phyloP scores from a whole-genome alignment of 2,888 invertebrate genomes.

The Ophioninae sp. region DNA sequence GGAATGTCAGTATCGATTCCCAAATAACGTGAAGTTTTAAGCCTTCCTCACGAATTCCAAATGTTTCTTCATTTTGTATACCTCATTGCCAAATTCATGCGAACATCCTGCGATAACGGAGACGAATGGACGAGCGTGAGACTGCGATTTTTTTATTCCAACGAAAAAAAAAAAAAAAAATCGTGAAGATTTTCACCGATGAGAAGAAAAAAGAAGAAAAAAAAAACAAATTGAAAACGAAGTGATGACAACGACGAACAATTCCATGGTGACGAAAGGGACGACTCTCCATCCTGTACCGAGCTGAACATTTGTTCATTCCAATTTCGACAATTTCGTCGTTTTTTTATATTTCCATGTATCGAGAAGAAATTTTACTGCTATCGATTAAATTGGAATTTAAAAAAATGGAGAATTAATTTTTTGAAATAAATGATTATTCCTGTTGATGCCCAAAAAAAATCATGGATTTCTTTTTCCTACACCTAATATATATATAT shows the following conservation, averaged over 20 bases:
- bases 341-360: neutral
- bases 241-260: neutral
- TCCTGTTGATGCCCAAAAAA: too few relatives aligned
- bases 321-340: neutral
- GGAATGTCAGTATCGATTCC: neutral
- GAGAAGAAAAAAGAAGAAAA: neutral
- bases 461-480: too few relatives aligned
- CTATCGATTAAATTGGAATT: too few relatives aligned
- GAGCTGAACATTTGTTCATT: slow-evolving; percentile 18
- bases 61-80: neutral
- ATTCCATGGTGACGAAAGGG: neutral
- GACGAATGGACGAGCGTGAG: slow-evolving; percentile 11
- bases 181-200: slow-evolving; percentile 2
- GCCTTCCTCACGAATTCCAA: neutral
- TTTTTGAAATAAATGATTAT: too few relatives aligned
- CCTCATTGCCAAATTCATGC: slow-evolving; percentile 11
- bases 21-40: too few relatives aligned
- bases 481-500: too few relatives aligned
- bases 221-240: too few relatives aligned
- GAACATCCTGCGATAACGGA: slow-evolving; percentile 1
- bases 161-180: too few relatives aligned
- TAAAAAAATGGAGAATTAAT: too few relatives aligned
- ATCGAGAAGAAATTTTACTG: too few relatives aligned
- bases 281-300: slow-evolving; percentile 13
- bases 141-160: slow-evolving; percentile 5